Conservation (phyloP, 1,140 invertebrate genomes). For the Drosophila persimilis region DNA sequence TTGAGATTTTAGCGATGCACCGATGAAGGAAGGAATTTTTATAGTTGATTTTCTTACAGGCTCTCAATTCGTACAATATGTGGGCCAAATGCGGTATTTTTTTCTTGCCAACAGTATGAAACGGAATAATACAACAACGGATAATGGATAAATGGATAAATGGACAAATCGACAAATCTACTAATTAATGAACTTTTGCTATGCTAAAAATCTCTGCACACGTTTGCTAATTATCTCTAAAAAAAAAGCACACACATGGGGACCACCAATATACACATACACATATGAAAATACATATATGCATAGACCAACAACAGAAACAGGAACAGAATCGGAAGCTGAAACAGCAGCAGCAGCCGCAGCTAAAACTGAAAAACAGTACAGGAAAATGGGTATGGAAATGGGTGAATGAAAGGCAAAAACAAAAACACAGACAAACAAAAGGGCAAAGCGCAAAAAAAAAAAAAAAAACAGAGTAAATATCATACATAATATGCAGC, state of each 20-base stretch:
- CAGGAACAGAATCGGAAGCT: constrained; percentile 12
- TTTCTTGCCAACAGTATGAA: constrained; percentile 26
- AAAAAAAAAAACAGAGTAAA: constrained; percentile 28
- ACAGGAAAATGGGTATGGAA: constrained; percentile 1
- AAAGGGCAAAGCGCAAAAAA: neutral
- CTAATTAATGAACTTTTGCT: constrained; percentile 69
- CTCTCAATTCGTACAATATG: constrained; percentile 30
- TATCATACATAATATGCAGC: constrained; percentile 64
- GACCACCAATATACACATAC: constrained; percentile 10
- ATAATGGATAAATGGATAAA: constrained; percentile 40
- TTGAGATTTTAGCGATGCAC: constrained; percentile 53
- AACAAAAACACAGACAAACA: constrained; percentile 9
- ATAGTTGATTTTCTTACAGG: constrained; percentile 6
- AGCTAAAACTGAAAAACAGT: too few relatives aligned
- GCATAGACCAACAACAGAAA: constrained; percentile 17
- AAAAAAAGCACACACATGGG: constrained; percentile 42
- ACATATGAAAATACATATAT: too few relatives aligned
- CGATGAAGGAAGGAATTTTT: constrained; percentile 70
- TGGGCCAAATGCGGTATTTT: constrained; percentile 33
- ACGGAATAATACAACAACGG: constrained; percentile 40
- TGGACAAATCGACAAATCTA: constrained; percentile 39
- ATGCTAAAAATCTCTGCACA: constrained; percentile 60
- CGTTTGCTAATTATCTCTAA: constrained; percentile 60
- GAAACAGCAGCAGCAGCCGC: neutral
- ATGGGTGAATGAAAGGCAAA: neutral